Conservation (phyloP, 2,888 invertebrate genomes). For the Zygothrica quintamaculata region DNA sequence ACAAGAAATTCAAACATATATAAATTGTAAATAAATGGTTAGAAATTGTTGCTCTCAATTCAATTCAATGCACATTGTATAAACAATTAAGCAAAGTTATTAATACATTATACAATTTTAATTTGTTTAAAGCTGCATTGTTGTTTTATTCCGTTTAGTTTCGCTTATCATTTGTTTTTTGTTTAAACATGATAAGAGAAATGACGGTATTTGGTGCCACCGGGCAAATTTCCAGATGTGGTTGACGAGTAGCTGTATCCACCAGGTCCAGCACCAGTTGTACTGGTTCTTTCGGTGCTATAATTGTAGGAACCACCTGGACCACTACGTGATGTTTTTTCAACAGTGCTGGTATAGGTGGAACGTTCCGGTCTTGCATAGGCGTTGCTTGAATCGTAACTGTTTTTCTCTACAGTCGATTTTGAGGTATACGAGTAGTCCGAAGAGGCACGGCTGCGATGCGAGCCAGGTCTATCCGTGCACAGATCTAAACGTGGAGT, state of each 20-base stretch:
- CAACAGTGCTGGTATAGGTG: conserved; percentile 88
- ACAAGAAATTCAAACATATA: conserved; percentile 34
- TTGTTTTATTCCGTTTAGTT: conserved; percentile 9
- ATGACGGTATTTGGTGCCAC: conserved; percentile 93
- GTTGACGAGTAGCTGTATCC: conserved; percentile 93
- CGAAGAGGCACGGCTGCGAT: conserved; percentile 89
- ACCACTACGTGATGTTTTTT: conserved; percentile 88
- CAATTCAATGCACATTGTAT: conserved; percentile 42
- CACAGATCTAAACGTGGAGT: conserved; percentile 95
- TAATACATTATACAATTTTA: conserved; percentile 31
- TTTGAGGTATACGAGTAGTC: conserved; percentile 94
- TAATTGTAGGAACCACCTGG: conserved; percentile 90
- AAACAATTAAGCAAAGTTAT: conserved; percentile 45
- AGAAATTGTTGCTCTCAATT: conserved; percentile 47
- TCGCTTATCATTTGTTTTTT: background rate
- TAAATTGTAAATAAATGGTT: conserved; percentile 12
- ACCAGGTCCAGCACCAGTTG: conserved; percentile 90
- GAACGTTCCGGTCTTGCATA: conserved; percentile 88
- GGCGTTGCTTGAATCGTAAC: conserved; percentile 86
- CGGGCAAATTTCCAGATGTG: conserved; percentile 91
- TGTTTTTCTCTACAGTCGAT: conserved; percentile 86
- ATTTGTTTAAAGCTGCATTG: conserved; percentile 26
- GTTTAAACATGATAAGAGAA: conserved; percentile 94
- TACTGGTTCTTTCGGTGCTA: conserved; percentile 90
- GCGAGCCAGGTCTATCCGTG: conserved; percentile 89